Conservation (phyloP, 2,888 invertebrate species). For the Meandrusa payeni region DNA sequence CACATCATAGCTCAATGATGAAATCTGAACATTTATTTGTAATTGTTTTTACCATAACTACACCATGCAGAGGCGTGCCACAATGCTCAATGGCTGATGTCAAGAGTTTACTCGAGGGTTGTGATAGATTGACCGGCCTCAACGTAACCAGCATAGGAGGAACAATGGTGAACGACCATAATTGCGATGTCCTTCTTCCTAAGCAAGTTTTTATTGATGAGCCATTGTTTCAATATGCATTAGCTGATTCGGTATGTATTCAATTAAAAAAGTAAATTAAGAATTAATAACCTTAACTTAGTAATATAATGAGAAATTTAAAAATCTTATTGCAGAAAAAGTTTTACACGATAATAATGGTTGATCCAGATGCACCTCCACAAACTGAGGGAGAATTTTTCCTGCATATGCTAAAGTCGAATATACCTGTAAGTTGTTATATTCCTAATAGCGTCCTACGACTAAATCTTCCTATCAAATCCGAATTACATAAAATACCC, state of each 20-base stretch:
- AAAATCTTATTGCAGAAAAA: slow-evolving; percentile 59
- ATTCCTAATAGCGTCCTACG: neutral
- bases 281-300: neutral
- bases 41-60: slow-evolving; percentile 27
- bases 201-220: slow-evolving; percentile 72
- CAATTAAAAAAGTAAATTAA: neutral
- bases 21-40: slow-evolving; percentile 1
- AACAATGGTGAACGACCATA: slow-evolving; percentile 70
- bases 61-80: slow-evolving; percentile 31
- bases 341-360: slow-evolving; percentile 69
- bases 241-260: slow-evolving; percentile 59
- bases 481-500: no score
- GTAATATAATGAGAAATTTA: neutral
- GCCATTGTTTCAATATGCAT: slow-evolving; percentile 59
- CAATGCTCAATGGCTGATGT: slow-evolving; percentile 56
- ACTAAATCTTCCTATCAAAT: no score
- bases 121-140: slow-evolving; percentile 59
- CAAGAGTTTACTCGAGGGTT: slow-evolving; percentile 64
- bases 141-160: slow-evolving; percentile 66
- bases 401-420: slow-evolving; percentile 72
- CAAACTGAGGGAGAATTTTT: slow-evolving; percentile 68
- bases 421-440: slow-evolving; percentile 64
- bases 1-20: no score
- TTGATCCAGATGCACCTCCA: slow-evolving; percentile 73
- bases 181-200: slow-evolving; percentile 68